A percentile compares a stretch with the other conserved stretches of the same genome.
phyloP scores from a whole-genome alignment of 2,888 invertebrate species.

The Scrobipalpa costella region DNA sequence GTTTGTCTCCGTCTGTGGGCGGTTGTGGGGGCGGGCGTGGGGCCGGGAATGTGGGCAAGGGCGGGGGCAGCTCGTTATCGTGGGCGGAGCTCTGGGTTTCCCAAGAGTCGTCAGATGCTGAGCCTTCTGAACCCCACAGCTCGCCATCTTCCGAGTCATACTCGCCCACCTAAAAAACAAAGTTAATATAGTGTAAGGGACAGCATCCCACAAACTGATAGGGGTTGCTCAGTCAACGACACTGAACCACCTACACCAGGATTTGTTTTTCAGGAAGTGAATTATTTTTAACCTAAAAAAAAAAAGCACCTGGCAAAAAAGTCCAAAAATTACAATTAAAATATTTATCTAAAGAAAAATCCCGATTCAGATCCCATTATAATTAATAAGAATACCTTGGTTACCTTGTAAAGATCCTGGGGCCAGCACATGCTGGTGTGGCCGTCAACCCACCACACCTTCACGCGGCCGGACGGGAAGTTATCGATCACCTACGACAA shows the following conservation, averaged over 20 bases:
- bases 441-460: constrained; percentile 96
- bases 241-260: too few relatives aligned
- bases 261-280: too few relatives aligned
- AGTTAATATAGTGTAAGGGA: too few relatives aligned
- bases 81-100: constrained; percentile 88
- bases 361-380: too few relatives aligned
- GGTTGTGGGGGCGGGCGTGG: constrained; percentile 34
- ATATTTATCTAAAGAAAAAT: too few relatives aligned
- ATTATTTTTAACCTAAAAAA: too few relatives aligned
- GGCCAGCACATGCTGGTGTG: constrained; percentile 95
- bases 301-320: too few relatives aligned
- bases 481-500: constrained; percentile 87
- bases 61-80: constrained; percentile 52
- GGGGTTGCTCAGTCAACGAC: too few relatives aligned
- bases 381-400: constrained; percentile 9
- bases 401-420: constrained; percentile 90
- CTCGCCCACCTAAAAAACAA: constrained; percentile 79
- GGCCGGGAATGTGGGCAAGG: constrained; percentile 45
- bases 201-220: too few relatives aligned
- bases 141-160: constrained; percentile 89
- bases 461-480: constrained; percentile 91
- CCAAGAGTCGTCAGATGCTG: constrained; percentile 89
- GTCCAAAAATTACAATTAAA: too few relatives aligned
- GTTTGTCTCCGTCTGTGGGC: background rate
- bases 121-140: constrained; percentile 85